Conservation (phyloP, 2,113 vertebrate species). For the Pleuronectes platessa region DNA sequence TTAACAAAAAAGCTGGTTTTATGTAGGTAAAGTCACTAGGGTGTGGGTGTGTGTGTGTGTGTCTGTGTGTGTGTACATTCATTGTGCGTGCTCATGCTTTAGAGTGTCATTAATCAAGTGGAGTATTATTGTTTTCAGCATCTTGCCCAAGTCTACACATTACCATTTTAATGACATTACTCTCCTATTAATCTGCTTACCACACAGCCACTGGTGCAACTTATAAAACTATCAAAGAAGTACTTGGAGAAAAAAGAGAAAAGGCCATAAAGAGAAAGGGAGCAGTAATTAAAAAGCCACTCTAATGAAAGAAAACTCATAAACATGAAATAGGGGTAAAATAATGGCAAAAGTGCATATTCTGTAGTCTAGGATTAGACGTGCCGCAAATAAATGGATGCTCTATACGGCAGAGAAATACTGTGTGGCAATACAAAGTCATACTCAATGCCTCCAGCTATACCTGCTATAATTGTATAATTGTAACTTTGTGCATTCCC, state of each 20-base stretch:
- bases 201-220: slow-evolving; percentile 74
- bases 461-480: slow-evolving; percentile 57
- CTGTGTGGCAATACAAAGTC: slow-evolving; percentile 37
- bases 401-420: slow-evolving; percentile 28
- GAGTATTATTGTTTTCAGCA: slow-evolving; percentile 81
- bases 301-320: slow-evolving; percentile 78
- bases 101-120: slow-evolving; percentile 78
- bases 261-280: slow-evolving; percentile 67
- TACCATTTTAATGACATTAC: slow-evolving; percentile 83
- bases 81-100: slow-evolving; percentile 53
- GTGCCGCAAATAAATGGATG: slow-evolving; percentile 60
- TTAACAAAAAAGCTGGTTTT: slow-evolving; percentile 13
- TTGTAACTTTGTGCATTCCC: slow-evolving; percentile 50
- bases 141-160: slow-evolving; percentile 77
- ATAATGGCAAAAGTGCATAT: slow-evolving; percentile 69
- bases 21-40: slow-evolving; percentile 23
- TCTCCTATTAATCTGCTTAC: slow-evolving; percentile 80
- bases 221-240: slow-evolving; percentile 79
- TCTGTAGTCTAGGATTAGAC: slow-evolving; percentile 67
- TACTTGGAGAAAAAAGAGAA: slow-evolving; percentile 66
- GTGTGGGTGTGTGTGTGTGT: slow-evolving; percentile 21
- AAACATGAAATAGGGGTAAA: slow-evolving; percentile 72
- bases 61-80: slow-evolving; percentile 24
- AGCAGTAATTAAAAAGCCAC: slow-evolving; percentile 79
- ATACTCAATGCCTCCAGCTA: slow-evolving; percentile 45